Evolutionary conservation across 1,140 invertebrate species (phyloP).

Genomic region (Trachelipus rathkii): DNA sequence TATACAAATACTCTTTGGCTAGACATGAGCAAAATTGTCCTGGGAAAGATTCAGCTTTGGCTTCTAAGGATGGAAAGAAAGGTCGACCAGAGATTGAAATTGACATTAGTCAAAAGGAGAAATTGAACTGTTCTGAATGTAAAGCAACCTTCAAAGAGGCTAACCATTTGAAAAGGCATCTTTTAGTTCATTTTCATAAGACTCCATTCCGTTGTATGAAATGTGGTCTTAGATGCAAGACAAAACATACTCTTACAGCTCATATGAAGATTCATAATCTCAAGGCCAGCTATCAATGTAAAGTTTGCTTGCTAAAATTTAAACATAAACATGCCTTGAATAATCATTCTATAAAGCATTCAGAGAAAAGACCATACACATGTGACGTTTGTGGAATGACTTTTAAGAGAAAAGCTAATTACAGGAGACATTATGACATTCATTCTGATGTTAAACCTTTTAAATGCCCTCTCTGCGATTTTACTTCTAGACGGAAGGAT

Average conservation of each 20-base stretch:
- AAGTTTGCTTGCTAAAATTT: not conserved
- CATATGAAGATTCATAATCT: not conserved
- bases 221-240: not conserved
- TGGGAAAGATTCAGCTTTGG: not conserved
- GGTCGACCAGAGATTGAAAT: not conserved
- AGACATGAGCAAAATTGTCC: slow-evolving; percentile 3
- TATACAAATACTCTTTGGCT: not conserved
- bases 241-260: not conserved
- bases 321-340: not conserved
- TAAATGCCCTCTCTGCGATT: not conserved
- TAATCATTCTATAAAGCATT: not conserved
- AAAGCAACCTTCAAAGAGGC: not conserved
- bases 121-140: not conserved
- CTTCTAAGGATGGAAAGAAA: not conserved
- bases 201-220: not conserved
- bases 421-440: slow-evolving; percentile 8
- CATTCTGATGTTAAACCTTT: slow-evolving; percentile 2
- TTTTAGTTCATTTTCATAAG: not conserved
- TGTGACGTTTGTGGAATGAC: not conserved
- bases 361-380: not conserved
- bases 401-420: not conserved
- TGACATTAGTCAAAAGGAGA: slow-evolving; percentile 2
- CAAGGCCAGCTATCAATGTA: not conserved
- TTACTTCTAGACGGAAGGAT: slow-evolving; percentile 1
- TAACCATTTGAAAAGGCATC: not conserved